phyloP scores from a whole-genome alignment of 2,888 invertebrate genomes.

The Saturnia pavonia region DNA sequence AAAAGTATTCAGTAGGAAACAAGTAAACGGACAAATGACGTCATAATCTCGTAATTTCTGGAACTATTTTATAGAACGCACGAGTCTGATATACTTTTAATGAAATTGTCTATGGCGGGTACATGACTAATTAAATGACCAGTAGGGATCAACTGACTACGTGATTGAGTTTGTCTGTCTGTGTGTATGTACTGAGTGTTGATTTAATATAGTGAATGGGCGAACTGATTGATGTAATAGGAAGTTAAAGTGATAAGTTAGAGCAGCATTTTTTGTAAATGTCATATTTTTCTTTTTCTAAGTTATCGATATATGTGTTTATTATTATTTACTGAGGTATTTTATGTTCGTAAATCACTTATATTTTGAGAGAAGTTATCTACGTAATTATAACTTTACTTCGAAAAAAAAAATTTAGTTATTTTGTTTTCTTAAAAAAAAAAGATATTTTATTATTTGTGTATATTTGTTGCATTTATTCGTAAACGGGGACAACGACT shows the following conservation, averaged over 20 bases:
- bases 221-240: background rate
- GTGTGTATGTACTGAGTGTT: slow-evolving; percentile 3
- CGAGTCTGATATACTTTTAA: slow-evolving; percentile 3
- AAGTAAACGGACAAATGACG: slow-evolving; percentile 52
- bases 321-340: background rate
- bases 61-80: background rate
- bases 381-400: slow-evolving; percentile 15
- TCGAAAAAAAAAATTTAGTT: slow-evolving; percentile 12
- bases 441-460: slow-evolving; percentile 45
- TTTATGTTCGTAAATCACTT: slow-evolving; percentile 1
- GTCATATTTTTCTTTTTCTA: background rate
- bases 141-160: slow-evolving; percentile 2
- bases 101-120: slow-evolving; percentile 13
- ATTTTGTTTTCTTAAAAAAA: slow-evolving; percentile 11
- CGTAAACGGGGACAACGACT: slow-evolving; percentile 38
- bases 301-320: background rate
- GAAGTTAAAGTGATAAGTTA: background rate
- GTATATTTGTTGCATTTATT: slow-evolving; percentile 78
- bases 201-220: slow-evolving; percentile 1
- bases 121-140: slow-evolving; percentile 8
- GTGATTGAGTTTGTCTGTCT: slow-evolving; percentile 12
- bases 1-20: slow-evolving; percentile 60
- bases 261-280: background rate
- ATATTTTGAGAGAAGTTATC: background rate
- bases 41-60: slow-evolving; percentile 37